Conservation (phyloP, 2,888 invertebrate genomes). For the Resseliella maxima region DNA sequence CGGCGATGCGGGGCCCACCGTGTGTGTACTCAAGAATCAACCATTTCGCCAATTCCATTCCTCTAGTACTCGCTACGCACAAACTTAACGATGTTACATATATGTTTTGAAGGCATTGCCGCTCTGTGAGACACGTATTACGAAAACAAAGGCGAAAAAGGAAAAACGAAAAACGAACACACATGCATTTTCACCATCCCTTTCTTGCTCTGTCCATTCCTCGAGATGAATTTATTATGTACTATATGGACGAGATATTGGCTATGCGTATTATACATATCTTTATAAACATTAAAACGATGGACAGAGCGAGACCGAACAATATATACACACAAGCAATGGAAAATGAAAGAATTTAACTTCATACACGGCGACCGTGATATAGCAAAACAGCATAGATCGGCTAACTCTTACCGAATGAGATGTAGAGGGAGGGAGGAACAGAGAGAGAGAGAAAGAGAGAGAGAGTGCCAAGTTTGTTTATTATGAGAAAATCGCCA, state of each 20-base stretch:
- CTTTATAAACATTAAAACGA: not conserved
- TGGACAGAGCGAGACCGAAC: not conserved
- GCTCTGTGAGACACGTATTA: slow-evolving; percentile 50
- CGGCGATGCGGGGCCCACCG: not conserved
- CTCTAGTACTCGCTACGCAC: slow-evolving; percentile 27
- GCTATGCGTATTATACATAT: slow-evolving; percentile 6
- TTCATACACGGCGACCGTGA: not conserved
- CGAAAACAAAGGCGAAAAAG: slow-evolving; percentile 51
- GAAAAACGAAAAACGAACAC: slow-evolving; percentile 23
- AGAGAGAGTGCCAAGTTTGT: slow-evolving; percentile 11
- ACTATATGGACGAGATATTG: not conserved
- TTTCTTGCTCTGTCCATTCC: slow-evolving; percentile 42
- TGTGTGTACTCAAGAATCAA: slow-evolving; percentile 51
- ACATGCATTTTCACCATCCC: slow-evolving; percentile 35
- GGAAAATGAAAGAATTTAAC: not conserved
- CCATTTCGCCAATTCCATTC: slow-evolving; percentile 54
- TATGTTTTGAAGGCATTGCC: slow-evolving; percentile 31
- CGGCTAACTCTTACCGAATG: too few relatives aligned
- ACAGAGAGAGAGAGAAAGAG: too few relatives aligned
- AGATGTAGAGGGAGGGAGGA: too few relatives aligned
- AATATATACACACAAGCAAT: not conserved
- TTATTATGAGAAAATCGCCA: slow-evolving; percentile 51
- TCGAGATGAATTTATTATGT: slow-evolving; percentile 13
- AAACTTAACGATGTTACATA: slow-evolving; percentile 53
- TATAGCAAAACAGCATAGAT: too few relatives aligned